phyloP scores from a whole-genome alignment of 2,888 invertebrate species.

The Petrophora chlorosata region DNA sequence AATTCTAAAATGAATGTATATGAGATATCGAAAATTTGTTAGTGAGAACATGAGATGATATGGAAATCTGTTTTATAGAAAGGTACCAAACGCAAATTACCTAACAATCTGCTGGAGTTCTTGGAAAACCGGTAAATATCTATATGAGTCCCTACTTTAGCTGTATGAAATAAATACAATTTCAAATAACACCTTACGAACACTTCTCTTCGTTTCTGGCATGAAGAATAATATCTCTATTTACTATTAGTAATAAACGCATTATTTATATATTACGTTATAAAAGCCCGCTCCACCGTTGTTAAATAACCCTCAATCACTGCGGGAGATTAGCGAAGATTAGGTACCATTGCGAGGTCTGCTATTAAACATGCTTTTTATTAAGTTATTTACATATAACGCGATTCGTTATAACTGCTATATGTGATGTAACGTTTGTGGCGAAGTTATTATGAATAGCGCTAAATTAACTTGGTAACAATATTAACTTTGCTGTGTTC shows the following conservation, averaged over 20 bases:
- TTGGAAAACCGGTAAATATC: no score
- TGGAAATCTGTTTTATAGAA: no score
- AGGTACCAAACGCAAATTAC: no score
- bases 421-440: constrained; percentile 1
- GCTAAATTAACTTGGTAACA: constrained; percentile 21
- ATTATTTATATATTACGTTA: constrained; percentile 35
- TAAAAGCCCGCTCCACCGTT: constrained; percentile 34
- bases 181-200: no score
- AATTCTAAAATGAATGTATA: no score
- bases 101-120: no score
- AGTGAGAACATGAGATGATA: no score
- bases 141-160: no score
- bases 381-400: constrained; percentile 18
- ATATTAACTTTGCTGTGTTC: constrained; percentile 27
- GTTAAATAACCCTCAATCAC: constrained; percentile 41
- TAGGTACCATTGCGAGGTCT: constrained; percentile 21
- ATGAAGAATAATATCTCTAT: constrained; percentile 7
- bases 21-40: no score
- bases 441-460: constrained; percentile 20
- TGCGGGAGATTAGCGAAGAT: constrained; percentile 33
- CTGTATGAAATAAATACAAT: no score
- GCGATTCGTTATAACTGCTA: neutral
- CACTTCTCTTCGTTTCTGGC: no score
- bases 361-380: constrained; percentile 27
- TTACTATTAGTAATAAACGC: constrained; percentile 30